Evolutionary conservation across 2,113 vertebrate species (phyloP).

Genomic region (Euleptes europaea): DNA sequence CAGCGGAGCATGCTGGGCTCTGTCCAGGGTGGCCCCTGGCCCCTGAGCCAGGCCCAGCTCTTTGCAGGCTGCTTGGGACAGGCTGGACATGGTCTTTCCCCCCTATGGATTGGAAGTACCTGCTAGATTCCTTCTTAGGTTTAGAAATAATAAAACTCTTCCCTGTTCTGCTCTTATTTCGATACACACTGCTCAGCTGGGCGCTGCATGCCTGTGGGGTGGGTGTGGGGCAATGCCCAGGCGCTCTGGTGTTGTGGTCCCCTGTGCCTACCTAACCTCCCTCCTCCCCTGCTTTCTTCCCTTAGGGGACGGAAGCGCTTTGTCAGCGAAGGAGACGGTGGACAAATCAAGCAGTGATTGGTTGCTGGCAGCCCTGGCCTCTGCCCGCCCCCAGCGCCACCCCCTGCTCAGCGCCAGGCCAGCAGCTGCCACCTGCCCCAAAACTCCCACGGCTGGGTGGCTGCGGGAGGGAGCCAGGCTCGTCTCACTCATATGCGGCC

Average conservation of each 20-base stretch:
- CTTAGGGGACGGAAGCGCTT: slow-evolving; percentile 87
- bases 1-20: no score
- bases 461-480: background rate
- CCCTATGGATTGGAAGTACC: background rate
- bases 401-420: background rate
- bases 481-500: background rate
- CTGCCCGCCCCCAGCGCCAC: background rate
- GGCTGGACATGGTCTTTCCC: background rate
- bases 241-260: no score
- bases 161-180: background rate
- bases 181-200: no score
- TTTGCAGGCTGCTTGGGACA: background rate
- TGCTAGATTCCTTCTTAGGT: no score
- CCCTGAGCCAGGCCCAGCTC: no score
- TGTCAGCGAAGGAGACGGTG: slow-evolving; percentile 87
- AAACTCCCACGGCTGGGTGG: background rate
- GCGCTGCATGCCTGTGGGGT: no score
- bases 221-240: no score
- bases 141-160: no score
- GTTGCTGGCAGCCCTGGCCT: background rate
- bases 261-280: background rate
- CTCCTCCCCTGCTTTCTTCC: background rate
- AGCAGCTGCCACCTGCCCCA: no score
- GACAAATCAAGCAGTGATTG: slow-evolving; percentile 77
- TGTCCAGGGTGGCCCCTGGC: no score